Base-by-base conservation (phyloP, 2,888 invertebrate species). In the Glaucopsyche alexis region DNA sequence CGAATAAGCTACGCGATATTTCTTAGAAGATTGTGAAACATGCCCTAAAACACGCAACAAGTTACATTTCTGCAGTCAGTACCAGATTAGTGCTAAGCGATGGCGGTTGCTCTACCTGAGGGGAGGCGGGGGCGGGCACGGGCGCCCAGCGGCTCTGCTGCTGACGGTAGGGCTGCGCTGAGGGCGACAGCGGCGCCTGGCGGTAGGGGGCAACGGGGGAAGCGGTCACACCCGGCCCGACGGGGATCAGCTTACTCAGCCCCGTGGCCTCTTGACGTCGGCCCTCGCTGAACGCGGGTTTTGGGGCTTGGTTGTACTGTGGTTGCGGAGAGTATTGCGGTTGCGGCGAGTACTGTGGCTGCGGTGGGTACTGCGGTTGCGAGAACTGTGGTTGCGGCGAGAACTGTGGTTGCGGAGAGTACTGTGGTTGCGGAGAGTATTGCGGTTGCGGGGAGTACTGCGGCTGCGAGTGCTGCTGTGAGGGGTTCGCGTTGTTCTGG, bases 131-230 rank as follows among this genome's bases (percentile, higher is more conserved):
- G 78, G 90, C 89, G 79, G 89, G 88, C 76, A 93, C 93, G 60
- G 93, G 92, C 77, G 90, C 91, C 93, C 93, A 93, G 80, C 93
- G 93, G 82, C 81, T 86, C 83, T 83, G 86, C 79, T 84, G 88
- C 82, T 82, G 88, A 74, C 87, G 86, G 84, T 85, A 90, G 78
- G 89, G 88, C 83, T 89, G 90, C 78, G 86, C 85, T 79, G 84
- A 84, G 52, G 89, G 88, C 77, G 91, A 89, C 70, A 83, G 81
- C 42, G 90, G 90, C 73, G 87, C 88, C 78, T 83, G 87, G 74
- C 85, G 87, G 80, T 85, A 85, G 72, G 87, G 79, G 69, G 84
- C 78, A 42, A 79, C 80, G 29, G 87, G 82, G 74, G 84, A 80
- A 29, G 85, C 84, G 65, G 85, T 81, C 66, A 84, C 84, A 60